Evolutionary conservation across 2,797 vertebrate genomes (phyloP).

Genomic region (Lepilemur ruficaudatus): DNA sequence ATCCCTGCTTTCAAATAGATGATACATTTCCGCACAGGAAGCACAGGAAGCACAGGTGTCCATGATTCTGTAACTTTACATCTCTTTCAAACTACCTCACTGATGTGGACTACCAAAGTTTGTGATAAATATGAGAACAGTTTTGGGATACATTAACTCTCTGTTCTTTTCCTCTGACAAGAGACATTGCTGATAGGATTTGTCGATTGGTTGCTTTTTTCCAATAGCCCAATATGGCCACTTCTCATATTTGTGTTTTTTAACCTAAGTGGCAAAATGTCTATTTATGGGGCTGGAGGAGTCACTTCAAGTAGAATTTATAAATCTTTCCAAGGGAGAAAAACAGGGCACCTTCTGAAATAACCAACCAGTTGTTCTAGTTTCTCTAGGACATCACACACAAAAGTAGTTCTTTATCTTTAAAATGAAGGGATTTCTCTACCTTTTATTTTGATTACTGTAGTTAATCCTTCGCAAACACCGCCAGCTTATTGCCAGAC

Average conservation of each 20-base stretch:
- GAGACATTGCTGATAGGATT: background rate
- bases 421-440: background rate
- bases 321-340: background rate
- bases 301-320: background rate
- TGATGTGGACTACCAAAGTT: background rate
- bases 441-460: background rate
- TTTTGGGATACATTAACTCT: background rate
- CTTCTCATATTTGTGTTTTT: background rate
- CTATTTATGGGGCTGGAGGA: background rate
- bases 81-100: background rate
- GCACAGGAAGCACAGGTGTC: background rate
- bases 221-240: background rate
- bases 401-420: background rate
- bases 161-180: background rate
- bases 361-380: background rate
- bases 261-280: background rate
- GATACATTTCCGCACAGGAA: background rate
- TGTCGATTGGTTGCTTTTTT: background rate
- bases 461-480: background rate
- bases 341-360: background rate
- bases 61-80: fast-evolving
- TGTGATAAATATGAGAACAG: background rate
- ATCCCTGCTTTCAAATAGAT: background rate
- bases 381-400: background rate
- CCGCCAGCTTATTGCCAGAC: background rate